These are phyloP conservation scores for Calephelis perditalis DNA, from an alignment of 2,888 invertebrate genomes.

Conservation along the genomic window DNA sequence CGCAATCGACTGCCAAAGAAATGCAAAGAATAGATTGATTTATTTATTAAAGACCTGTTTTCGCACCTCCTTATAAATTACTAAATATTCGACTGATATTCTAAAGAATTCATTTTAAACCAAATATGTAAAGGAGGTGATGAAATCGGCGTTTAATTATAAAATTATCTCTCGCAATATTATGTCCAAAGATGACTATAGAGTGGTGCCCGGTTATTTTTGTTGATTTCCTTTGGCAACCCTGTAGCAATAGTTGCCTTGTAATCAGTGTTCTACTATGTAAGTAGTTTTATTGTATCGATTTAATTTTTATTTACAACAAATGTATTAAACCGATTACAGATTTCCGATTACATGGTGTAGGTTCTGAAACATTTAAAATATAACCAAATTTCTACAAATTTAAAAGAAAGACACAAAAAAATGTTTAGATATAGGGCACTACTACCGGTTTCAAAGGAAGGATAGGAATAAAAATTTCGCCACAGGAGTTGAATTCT, in stretches of 20 bases:
- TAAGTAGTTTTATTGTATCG: too few species aligned
- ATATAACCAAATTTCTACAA: too few species aligned
- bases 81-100: conserved; percentile 3
- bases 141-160: not conserved
- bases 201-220: not conserved
- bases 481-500: too few species aligned
- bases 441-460: too few species aligned
- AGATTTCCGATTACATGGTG: too few species aligned
- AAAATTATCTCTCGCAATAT: conserved; percentile 37
- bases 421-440: too few species aligned
- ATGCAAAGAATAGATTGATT: conserved; percentile 37
- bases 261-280: not conserved
- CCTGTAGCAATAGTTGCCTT: not conserved
- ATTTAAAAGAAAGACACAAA: too few species aligned
- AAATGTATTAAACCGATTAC: too few species aligned
- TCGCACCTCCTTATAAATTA: not conserved
- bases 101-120: conserved; percentile 29
- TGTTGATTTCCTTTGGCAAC: not conserved
- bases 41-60: conserved; percentile 15
- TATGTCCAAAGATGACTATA: conserved; percentile 45
- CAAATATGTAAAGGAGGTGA: not conserved
- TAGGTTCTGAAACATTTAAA: too few species aligned
- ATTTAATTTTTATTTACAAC: too few species aligned
- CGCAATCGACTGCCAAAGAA: conserved; percentile 47
- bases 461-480: too few species aligned